Evolutionary conservation across 2,113 vertebrate species (phyloP), one percentile per base, ranked within the genome.

Genomic region (Nipponia nippon): DNA sequence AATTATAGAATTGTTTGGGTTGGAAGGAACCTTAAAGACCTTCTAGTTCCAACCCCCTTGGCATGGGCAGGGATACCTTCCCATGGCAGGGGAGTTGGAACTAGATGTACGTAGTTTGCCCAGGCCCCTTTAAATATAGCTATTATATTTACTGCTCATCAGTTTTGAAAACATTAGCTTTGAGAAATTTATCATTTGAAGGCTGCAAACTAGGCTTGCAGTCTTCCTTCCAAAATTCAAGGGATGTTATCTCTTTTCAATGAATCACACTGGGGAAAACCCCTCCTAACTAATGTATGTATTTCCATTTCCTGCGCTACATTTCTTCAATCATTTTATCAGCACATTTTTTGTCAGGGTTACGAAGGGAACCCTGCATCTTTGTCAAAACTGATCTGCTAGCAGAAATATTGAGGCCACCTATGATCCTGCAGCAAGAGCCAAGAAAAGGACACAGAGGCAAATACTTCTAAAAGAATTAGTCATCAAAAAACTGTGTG

Each of bases 201-300:
- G 46, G 19, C 52, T 79, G 30, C 61, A 82, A 84, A 80, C 30
- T 61, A 80, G 27, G 16, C 72, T 87, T 82, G 27, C 25, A 19
- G 11, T 79, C 81, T 79, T 95, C 61, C 44, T 90, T 84, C 11
- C 0, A 0, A 72, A 92, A 86, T 94, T 84, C 56, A 69, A 65
- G 61, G 52, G n/a, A 23, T 63, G 13, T 83, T 87, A 44, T 40
- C 52, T 79, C 56, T 91, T 87, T 69, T 53, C 52, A 76, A 2
- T 75, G 47, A 87, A 89, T 59, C 40, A 70, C 40, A 13, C 23
- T 21, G 30, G 62, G 89, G 59, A 95, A 97, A 90, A 84, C 38
- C 87, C 46, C 71, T 97, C 75, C 58, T 77, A 86, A 89, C n/a
- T 75, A 93, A 76, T 90, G n/a, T 87, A 78, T 80, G 72, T 56